Evolutionary conservation across 2,797 vertebrate genomes (phyloP), one percentile per base, ranked within the genome.

Genomic region (Phaenicophaeus curvirostris): DNA sequence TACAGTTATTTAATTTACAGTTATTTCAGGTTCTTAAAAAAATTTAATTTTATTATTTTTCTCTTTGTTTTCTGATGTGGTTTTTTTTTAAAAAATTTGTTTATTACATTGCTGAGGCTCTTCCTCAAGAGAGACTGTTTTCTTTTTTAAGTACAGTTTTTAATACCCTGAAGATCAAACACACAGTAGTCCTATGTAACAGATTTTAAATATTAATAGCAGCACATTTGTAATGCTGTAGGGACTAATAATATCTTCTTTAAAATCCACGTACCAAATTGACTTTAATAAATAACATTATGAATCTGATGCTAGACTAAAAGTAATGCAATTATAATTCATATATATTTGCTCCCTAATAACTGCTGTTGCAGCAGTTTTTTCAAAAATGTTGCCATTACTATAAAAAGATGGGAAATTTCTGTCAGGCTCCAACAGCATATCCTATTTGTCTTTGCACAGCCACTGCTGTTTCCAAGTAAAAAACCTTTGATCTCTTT

Each of bases 141-240:
- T 87, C 33, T 67, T 78, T 77, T 83, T 76, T 30, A 86, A 69
- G 33, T 84, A 51, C 35, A 81, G n/a, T 67, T 87, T 94, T 87
- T 87, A 74, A 51, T 80, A 68, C 11, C 27, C 50, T 37, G 20
- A 85, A 76, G 50, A 87, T 51, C 20, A 93, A 94, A 65, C 46
- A 61, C 57, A 31, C 35, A 68, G 41, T 57, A 75, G 71, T 72
- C 11, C 85, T 51, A 27, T 48, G 18, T 62, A 93, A 67, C 30
- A 88, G 63, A 69, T 59, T 66, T 87, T 84, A 90, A 81, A 75
- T 88, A 84, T 84, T 93, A 86, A 87, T 82, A 68, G 44, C 71
- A 83, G 55, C 71, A 33, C 8, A 18, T 23, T 68, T n/a, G 37
- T 53, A 69, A 84, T 69, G 42, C 69, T 48, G 23, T 66, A 84